phyloP scores from a whole-genome alignment of 2,888 invertebrate genomes.

The Cantharis nigra region DNA sequence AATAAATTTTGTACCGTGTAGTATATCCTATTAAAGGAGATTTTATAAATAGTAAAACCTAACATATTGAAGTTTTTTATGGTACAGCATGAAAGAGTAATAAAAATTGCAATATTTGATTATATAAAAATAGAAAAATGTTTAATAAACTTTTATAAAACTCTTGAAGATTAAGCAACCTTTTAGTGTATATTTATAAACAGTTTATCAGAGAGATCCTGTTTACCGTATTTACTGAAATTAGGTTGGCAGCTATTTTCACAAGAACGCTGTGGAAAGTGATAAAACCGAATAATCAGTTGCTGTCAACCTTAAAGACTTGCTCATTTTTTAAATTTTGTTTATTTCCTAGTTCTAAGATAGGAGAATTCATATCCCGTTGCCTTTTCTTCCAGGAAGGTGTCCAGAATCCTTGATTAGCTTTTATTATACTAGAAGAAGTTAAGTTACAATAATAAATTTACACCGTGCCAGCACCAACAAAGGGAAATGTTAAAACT shows the following conservation, averaged over 20 bases:
- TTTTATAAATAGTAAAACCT: background rate
- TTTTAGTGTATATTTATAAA: background rate
- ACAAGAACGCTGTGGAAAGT: background rate
- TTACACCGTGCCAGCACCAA: background rate
- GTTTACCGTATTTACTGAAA: background rate
- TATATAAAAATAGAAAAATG: background rate
- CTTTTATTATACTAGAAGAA: background rate
- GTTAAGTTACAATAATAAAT: background rate
- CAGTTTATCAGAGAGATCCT: background rate
- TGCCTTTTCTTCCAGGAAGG: background rate
- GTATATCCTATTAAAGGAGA: background rate
- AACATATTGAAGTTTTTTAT: background rate
- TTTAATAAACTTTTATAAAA: background rate
- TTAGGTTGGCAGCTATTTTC: constrained; percentile 3
- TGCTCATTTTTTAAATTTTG: background rate
- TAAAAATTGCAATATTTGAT: background rate
- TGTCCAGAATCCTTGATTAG: background rate
- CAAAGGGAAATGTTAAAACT: background rate
- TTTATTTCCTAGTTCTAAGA: background rate
- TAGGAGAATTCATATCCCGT: background rate
- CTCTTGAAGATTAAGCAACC: background rate
- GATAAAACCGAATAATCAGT: background rate
- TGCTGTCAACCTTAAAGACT: background rate
- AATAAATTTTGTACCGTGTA: background rate
- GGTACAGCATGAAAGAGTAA: background rate